Evolutionary conservation across 1,140 invertebrate species (phyloP), one percentile per base, ranked within the genome.

Genomic region (Drosophila bocqueti): DNA sequence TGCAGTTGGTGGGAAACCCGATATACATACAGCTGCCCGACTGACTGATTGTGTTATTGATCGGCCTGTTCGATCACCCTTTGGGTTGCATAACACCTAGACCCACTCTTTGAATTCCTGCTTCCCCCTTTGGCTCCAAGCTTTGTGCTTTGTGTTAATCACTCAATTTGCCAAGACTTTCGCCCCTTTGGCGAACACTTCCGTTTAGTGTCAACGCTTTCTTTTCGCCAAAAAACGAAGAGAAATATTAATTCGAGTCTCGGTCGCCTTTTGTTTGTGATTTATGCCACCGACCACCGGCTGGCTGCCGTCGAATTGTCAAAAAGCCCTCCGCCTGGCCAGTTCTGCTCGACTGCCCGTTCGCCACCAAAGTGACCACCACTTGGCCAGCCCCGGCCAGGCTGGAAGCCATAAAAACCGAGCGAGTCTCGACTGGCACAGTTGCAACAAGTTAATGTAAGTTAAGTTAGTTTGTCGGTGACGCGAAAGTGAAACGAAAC

Each of bases 181-280:
- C 83, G 84, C 84, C 62, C 72, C 82, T 65, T 71, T 66, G 68
- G 58, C 62, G 64, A 78, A 60, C 58, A 84, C 68, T 89, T 87
- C 84, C 84, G 84, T 81, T 89, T 69, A 38, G 46, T 72, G 77
- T 63, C 59, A 80, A 52, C 84, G 68, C 84, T 87, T 87, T 87
- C 83, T 89, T 71, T 87, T 89, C 40, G 65, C 52, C 68, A 75
- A 78, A 58, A 78, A 36, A 58, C 43, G 18, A 26, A 74, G 50
- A 68, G 21, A 57, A 57, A 73, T 52, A 67, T 77, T 76, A 75
- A 75, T 64, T 64, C 60, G 38, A 21, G 66, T 46, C 42, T 67
- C 34, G 57, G 49, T 40, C 21, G 52, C 52, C 64, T 54, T 61
- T 72, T 71, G 64, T 72, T 83, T 87, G 76, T 74, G 83, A 87